Percentiles rank a stretch among this genome's conserved stretches.
phyloP scores from a whole-genome alignment of 1,140 invertebrate species.

The Araneus ventricosus region DNA sequence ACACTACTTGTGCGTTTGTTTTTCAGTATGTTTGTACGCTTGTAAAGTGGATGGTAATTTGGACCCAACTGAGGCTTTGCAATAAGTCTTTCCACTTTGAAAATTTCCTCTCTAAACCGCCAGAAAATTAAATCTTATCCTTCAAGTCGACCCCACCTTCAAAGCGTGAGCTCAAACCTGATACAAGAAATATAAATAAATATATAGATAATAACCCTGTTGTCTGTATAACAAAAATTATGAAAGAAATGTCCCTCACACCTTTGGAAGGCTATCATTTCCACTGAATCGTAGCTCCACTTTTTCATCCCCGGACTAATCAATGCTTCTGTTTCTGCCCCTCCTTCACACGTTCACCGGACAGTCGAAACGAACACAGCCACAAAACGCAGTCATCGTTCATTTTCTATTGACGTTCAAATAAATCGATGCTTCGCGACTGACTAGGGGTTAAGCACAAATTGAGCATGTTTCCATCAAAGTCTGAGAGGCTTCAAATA shows the following conservation, averaged over 20 bases:
- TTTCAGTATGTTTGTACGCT: too few relatives aligned
- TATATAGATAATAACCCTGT: constrained; percentile 11
- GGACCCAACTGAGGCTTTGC: too few relatives aligned
- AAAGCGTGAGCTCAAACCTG: background rate
- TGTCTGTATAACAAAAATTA: constrained; percentile 63
- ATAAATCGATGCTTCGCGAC: constrained; percentile 63
- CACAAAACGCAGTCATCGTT: constrained; percentile 70
- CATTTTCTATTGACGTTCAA: constrained; percentile 73
- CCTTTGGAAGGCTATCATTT: constrained; percentile 66
- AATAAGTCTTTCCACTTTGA: too few relatives aligned
- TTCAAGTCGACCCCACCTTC: background rate
- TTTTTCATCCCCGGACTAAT: constrained; percentile 63
- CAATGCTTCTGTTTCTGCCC: constrained; percentile 71
- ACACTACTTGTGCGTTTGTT: too few relatives aligned
- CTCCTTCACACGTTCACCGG: constrained; percentile 17
- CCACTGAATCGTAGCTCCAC: constrained; percentile 33
- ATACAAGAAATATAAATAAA: constrained; percentile 37
- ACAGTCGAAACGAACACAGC: constrained; percentile 66
- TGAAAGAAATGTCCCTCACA: constrained; percentile 72
- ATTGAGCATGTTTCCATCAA: background rate
- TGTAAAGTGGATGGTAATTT: too few relatives aligned
- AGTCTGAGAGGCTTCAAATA: too few relatives aligned
- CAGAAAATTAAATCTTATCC: too few relatives aligned
- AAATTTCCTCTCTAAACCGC: too few relatives aligned
- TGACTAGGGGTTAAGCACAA: background rate